Conservation (phyloP, 2,797 vertebrate genomes). For the Sarcophilus harrisii region DNA sequence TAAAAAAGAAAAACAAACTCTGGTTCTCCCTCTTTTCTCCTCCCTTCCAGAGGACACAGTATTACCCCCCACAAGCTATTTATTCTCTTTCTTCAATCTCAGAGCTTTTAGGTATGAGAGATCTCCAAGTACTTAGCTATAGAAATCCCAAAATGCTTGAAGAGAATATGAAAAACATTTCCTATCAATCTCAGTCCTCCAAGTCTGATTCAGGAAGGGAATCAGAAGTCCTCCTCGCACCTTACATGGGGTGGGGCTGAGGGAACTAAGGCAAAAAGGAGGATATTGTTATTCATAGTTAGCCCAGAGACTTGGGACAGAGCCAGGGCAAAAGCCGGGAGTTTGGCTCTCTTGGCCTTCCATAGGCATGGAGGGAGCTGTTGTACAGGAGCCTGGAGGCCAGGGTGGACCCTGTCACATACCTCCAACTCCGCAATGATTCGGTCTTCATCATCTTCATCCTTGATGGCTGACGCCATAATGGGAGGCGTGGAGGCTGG, state of each 20-base stretch:
- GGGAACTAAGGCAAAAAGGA: background rate
- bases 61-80: background rate
- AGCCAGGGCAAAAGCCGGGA: background rate
- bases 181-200: background rate
- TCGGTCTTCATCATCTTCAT: constrained; percentile 92
- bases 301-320: background rate
- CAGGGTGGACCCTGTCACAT: constrained; percentile 62
- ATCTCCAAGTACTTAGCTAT: background rate
- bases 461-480: constrained; percentile 91
- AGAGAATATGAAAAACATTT: background rate
- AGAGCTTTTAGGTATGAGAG: background rate
- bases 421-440: constrained; percentile 95
- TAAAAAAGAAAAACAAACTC: background rate
- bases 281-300: background rate
- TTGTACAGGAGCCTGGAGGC: background rate
- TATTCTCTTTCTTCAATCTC: background rate
- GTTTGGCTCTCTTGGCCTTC: background rate
- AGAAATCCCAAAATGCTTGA: background rate
- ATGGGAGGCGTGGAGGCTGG: constrained; percentile 95
- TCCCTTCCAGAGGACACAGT: background rate
- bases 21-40: background rate
- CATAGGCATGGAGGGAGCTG: background rate
- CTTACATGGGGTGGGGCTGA: background rate
- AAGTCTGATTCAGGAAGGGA: background rate
- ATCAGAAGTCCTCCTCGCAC: background rate